phyloP scores from a whole-genome alignment of 2,113 vertebrate genomes.

The Empidonax alnorum region DNA sequence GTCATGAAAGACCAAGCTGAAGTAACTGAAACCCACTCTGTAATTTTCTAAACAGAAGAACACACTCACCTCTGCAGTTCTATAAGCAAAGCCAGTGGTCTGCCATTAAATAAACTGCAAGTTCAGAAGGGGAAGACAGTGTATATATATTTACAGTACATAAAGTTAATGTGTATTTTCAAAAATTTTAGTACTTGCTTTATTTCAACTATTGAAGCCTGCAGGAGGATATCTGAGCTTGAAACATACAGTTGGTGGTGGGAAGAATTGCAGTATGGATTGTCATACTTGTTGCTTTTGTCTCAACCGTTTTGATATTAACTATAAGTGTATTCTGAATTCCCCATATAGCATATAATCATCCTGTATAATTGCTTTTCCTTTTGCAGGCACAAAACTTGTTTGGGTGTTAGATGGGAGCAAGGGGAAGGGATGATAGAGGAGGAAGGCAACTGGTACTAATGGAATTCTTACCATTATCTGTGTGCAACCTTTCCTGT shows the following conservation, averaged over 20 bases:
- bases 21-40: not conserved
- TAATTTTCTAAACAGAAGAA: not conserved
- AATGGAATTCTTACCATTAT: not conserved
- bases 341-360: too few relatives aligned
- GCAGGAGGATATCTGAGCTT: too few relatives aligned
- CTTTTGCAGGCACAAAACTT: not conserved
- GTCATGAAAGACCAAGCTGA: not conserved
- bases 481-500: not conserved
- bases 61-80: not conserved
- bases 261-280: not conserved
- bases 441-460: not conserved
- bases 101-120: not conserved
- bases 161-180: not conserved
- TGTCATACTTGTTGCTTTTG: not conserved
- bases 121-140: not conserved
- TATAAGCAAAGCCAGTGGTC: not conserved
- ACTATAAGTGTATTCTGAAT: not conserved
- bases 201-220: not conserved
- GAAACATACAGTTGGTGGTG: not conserved
- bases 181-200: not conserved
- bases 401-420: not conserved
- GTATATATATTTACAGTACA: not conserved
- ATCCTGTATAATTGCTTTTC: not conserved
- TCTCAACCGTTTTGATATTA: not conserved
- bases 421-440: not conserved